These are phyloP conservation scores for Tachypleus tridentatus DNA, from an alignment of 1,140 invertebrate genomes.

Conservation along the genomic window DNA sequence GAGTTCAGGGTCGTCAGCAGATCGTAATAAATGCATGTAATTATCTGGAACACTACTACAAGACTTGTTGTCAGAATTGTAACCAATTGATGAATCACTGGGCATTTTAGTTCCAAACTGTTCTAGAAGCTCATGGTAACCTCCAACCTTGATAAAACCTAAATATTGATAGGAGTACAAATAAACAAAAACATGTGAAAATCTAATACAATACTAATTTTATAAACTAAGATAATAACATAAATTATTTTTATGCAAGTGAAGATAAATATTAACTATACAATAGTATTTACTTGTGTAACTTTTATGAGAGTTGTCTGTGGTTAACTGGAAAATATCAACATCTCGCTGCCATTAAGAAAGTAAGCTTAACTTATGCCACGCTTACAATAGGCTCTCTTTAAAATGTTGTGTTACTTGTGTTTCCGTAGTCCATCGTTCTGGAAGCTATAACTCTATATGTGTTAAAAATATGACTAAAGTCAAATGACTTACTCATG, in stretches of 20 bases:
- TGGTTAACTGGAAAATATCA: too few relatives aligned
- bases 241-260: conserved; percentile 27
- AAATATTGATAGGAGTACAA: not conserved
- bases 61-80: conserved; percentile 26
- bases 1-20: conserved; percentile 31
- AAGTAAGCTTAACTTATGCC: too few relatives aligned
- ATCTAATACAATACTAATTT: not conserved
- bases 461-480: conserved; percentile 15
- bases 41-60: conserved; percentile 18
- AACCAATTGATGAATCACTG: conserved; percentile 26
- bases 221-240: not conserved
- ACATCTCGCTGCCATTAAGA: too few relatives aligned
- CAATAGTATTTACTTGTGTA: too few relatives aligned
- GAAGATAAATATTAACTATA: too few relatives aligned
- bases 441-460: conserved; percentile 26
- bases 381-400: not conserved
- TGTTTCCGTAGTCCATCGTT: not conserved
- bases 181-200: not conserved
- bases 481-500: conserved; percentile 11
- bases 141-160: conserved; percentile 34
- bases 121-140: conserved; percentile 34
- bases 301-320: too few relatives aligned
- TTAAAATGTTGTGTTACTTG: not conserved
- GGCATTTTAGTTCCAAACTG: conserved; percentile 29
- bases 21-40: conserved; percentile 32